These are phyloP conservation scores for Baccha elongata DNA, from an alignment of 2,888 invertebrate species.

Conservation along the genomic window DNA sequence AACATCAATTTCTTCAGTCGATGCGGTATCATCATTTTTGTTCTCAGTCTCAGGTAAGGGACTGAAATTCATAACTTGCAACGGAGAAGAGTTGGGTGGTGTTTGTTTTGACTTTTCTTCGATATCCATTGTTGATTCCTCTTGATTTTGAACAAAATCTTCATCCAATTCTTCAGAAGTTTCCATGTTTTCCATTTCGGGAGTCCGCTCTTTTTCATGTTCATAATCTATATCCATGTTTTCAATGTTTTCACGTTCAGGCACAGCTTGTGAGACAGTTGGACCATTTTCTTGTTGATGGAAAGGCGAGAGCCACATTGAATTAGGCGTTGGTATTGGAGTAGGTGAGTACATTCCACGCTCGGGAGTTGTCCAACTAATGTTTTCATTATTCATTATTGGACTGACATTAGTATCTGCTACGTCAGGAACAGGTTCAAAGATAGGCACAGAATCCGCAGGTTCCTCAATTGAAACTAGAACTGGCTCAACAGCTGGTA, in stretches of 20 bases:
- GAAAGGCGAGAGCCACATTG: slow-evolving; percentile 37
- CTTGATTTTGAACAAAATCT: slow-evolving; percentile 37
- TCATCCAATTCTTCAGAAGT: slow-evolving; percentile 43
- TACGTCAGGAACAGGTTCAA: not conserved
- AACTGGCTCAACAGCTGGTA: not conserved
- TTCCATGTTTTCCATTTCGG: slow-evolving; percentile 50
- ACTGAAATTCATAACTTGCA: slow-evolving; percentile 25
- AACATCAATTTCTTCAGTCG: slow-evolving; percentile 37
- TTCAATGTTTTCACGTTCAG: slow-evolving; percentile 63
- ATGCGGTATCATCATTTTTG: not conserved
- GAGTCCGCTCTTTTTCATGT: slow-evolving; percentile 35
- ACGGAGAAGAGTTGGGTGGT: slow-evolving; percentile 5
- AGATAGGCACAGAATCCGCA: not conserved
- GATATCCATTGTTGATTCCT: slow-evolving; percentile 53
- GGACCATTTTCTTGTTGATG: slow-evolving; percentile 41
- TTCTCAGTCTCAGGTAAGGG: not conserved
- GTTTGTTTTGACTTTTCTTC: slow-evolving; percentile 39
- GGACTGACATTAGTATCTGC: not conserved
- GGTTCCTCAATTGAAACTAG: not conserved
- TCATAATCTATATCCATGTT: slow-evolving; percentile 64
- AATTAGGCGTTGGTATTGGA: slow-evolving; percentile 38
- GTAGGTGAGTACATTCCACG: slow-evolving; percentile 49
- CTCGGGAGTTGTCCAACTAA: slow-evolving; percentile 48
- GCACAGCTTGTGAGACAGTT: slow-evolving; percentile 47
- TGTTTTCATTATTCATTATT: not conserved